Conservation (phyloP, 2,888 invertebrate genomes). For the Cheilosia scutellata region DNA sequence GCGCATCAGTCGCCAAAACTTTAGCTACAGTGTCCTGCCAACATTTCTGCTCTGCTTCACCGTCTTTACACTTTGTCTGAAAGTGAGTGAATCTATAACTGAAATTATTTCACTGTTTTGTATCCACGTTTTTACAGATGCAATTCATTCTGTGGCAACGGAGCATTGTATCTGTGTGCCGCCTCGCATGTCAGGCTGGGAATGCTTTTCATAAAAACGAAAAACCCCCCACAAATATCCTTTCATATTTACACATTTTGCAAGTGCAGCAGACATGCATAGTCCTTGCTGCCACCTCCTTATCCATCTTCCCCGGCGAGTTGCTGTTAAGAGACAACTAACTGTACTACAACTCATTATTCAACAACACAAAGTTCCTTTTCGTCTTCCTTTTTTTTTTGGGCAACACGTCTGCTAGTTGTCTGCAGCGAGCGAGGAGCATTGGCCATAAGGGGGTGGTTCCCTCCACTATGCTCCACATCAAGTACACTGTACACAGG, state of each 20-base stretch:
- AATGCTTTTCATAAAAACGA: conserved; percentile 31
- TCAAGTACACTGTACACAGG: conserved; percentile 35
- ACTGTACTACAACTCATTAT: conserved; percentile 74
- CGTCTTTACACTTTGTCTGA: not conserved
- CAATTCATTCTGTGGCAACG: conserved; percentile 70
- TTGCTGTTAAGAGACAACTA: conserved; percentile 62
- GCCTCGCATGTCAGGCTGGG: conserved; percentile 33
- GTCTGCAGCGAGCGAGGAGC: conserved; percentile 60
- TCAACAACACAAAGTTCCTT: conserved; percentile 69
- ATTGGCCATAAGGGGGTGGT: conserved; percentile 45
- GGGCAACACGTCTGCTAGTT: conserved; percentile 71
- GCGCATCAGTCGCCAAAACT: conserved; percentile 4
- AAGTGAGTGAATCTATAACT: conserved; percentile 59
- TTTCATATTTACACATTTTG: conserved; percentile 70
- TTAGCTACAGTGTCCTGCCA: conserved; percentile 17
- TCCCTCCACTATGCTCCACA: conserved; percentile 18
- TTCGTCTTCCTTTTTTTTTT: conserved; percentile 11
- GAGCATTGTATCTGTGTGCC: conserved; percentile 34
- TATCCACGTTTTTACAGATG: conserved; percentile 67
- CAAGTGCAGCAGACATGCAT: conserved; percentile 70
- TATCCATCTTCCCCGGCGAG: conserved; percentile 22
- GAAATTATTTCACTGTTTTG: conserved; percentile 66
- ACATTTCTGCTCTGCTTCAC: not conserved
- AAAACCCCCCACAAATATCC: conserved; percentile 38
- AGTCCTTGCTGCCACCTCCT: conserved; percentile 14